Evolutionary conservation across 92 coral and sea anemone species (phyloP), one percentile per base, ranked within the genome.

Genomic region (Heliopora coerulea): DNA sequence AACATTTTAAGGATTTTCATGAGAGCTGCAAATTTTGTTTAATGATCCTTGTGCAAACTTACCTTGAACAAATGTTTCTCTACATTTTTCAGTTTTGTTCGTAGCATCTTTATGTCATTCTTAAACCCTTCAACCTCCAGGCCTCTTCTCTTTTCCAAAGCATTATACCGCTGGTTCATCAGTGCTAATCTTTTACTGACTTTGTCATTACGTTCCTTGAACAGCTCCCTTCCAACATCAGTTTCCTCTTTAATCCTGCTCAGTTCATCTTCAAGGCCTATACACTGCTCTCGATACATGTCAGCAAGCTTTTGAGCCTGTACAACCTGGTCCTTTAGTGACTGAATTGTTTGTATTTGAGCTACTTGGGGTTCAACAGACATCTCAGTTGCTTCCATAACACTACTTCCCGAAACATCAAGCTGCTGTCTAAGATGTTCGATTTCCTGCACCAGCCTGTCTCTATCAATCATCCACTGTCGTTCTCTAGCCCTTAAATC

Each of bases 271-370:
- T 95, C 99, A 10, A 90, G 66, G 15, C 99, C 99, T 29, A 95
- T 95, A 57, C 99, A 95, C 54, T 95, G 99, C 49, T 95, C 99
- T 50, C 99, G 81, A 78, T 95, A 95, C 97, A 90, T 95, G 62
- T 95, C 99, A 27, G 99, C 89, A 35, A 95, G 91, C 75, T 88
- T 95, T 61, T 91, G 95, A 1, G 97, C 62, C 84, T 95, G 99
- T 66, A 86, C 99, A 73, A 91, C 82, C 56, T 95, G 97, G 66
- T 86, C 85, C 46, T 89, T 95, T 28, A 95, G 73, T 34, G 99
- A 90, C 67, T 95, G 95, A 20, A 95, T 88, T 23, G 96, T 90
- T 54, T 88, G 80, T 0, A 85, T 72, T 73, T 95, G 99, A 3
- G 96, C 96, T 48, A 85, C 95, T 58, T 92, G 88, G 10, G 99